phyloP scores from a whole-genome alignment of 2,113 vertebrate species.

The Leptocoma aspasia region DNA sequence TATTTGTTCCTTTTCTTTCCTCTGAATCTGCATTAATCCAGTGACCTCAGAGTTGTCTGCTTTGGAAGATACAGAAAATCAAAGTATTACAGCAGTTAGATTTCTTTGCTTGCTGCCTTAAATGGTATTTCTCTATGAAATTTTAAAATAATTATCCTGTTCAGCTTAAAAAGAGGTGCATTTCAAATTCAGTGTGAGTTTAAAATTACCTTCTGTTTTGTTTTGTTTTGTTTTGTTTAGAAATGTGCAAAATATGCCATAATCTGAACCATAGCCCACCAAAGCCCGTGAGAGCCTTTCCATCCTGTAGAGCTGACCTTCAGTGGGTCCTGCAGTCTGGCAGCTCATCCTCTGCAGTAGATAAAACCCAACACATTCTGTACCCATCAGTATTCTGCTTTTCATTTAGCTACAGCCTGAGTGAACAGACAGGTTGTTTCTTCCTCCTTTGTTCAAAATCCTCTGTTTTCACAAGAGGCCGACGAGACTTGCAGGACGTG shows the following conservation, averaged over 20 bases:
- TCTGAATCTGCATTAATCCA: background rate
- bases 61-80: background rate
- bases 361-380: background rate
- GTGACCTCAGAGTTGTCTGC: background rate
- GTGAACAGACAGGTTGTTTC: background rate
- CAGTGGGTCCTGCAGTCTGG: background rate
- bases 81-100: background rate
- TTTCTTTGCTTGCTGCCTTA: background rate
- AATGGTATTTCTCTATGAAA: background rate
- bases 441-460: background rate
- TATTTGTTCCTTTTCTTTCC: background rate
- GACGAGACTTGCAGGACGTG: rapidly evolving
- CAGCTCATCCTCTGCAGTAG: background rate
- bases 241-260: background rate
- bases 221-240: background rate
- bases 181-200: background rate
- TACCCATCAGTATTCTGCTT: background rate
- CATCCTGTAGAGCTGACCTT: background rate
- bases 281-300: background rate
- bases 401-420: background rate
- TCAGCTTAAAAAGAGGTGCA: background rate
- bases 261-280: background rate
- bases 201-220: background rate
- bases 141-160: background rate
- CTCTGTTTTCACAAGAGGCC: background rate